Conservation (phyloP, 2,797 vertebrate species). For the Malurus leucopterus region DNA sequence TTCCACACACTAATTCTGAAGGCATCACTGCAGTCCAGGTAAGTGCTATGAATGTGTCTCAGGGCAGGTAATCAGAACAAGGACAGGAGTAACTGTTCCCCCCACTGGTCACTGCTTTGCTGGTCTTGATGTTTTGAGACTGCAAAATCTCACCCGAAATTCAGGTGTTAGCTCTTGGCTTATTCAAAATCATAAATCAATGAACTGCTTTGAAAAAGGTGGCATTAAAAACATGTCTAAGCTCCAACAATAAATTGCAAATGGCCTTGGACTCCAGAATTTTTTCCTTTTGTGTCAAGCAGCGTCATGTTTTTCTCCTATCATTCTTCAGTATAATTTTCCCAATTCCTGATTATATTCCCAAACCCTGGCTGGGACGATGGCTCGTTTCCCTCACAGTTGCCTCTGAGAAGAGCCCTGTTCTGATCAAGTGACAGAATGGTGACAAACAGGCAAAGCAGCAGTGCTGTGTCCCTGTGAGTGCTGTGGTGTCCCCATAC, state of each 20-base stretch:
- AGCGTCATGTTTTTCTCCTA: not conserved
- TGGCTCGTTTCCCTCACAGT: not conserved
- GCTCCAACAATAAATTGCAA: not conserved
- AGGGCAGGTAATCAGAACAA: not conserved
- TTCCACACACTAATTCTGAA: not conserved
- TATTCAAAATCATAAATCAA: not conserved
- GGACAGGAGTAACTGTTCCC: not conserved
- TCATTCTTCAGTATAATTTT: not conserved
- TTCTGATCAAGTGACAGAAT: not conserved
- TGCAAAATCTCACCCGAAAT: not conserved
- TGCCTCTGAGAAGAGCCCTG: not conserved
- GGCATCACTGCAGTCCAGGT: not conserved
- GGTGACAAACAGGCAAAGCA: not conserved
- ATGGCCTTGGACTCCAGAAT: not conserved
- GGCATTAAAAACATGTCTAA: not conserved
- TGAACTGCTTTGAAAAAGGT: not conserved
- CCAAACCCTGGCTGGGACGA: accelerated
- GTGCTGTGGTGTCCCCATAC: not conserved
- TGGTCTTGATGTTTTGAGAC: not conserved
- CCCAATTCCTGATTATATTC: not conserved
- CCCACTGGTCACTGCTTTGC: not conserved
- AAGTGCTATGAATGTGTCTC: not conserved
- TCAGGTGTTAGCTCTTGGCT: not conserved
- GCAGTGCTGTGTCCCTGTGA: not conserved
- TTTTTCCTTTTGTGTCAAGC: not conserved